Conservation (phyloP, 1,140 invertebrate genomes). For the Drosophila kurseongensis region DNA sequence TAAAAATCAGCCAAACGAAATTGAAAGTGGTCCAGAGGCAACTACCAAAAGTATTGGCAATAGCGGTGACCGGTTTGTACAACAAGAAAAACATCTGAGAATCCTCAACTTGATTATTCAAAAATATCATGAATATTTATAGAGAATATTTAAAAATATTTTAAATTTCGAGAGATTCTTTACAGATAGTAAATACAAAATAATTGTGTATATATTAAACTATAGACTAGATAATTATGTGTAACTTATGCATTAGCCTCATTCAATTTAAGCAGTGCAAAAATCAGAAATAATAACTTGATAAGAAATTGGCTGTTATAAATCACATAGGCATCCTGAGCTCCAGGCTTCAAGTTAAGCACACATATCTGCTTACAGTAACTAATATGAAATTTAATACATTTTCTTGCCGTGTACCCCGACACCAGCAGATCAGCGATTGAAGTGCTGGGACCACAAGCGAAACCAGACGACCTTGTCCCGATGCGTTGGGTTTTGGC, state of each 20-base stretch:
- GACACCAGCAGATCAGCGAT: constrained; percentile 2
- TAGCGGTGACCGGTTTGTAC: constrained; percentile 33
- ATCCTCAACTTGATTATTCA: too few relatives aligned
- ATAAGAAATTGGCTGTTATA: too few relatives aligned
- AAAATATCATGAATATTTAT: not conserved
- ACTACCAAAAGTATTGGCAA: constrained; percentile 45
- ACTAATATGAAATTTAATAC: constrained; percentile 5
- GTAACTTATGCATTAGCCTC: too few relatives aligned
- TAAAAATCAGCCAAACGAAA: constrained; percentile 77
- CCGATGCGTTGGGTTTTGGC: constrained; percentile 66
- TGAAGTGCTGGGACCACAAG: constrained; percentile 19
- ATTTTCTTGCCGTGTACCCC: constrained; percentile 13
- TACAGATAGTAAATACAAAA: too few relatives aligned
- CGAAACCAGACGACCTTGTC: constrained; percentile 68
- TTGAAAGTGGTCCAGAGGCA: constrained; percentile 65
- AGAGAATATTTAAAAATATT: not conserved
- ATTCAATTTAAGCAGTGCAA: too few relatives aligned
- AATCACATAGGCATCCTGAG: too few relatives aligned
- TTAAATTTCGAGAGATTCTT: not conserved
- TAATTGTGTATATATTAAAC: too few relatives aligned
- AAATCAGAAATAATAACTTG: too few relatives aligned
- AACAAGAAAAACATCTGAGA: not conserved
- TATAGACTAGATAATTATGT: too few relatives aligned
- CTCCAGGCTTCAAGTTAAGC: too few relatives aligned
- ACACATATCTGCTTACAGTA: too few relatives aligned